phyloP scores from a whole-genome alignment of 2,888 invertebrate genomes.

The Scaptomyza cyrtandrae region DNA sequence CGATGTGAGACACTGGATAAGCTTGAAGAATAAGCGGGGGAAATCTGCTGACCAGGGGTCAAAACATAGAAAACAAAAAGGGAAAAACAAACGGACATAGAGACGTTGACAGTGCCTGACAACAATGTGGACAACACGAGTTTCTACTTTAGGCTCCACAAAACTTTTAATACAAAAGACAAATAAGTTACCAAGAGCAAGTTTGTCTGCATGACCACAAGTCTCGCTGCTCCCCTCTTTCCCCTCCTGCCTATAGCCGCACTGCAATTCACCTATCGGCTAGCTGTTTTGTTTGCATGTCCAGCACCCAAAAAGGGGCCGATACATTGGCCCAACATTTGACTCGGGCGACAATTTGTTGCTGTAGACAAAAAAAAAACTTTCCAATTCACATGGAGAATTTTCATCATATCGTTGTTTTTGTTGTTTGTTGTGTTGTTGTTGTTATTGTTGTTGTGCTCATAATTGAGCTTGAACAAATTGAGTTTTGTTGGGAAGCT shows the following conservation, averaged over 20 bases:
- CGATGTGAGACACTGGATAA: neutral
- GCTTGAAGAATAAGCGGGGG: too few species aligned
- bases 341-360: slow-evolving; percentile 56
- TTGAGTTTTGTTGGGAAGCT: slow-evolving; percentile 33
- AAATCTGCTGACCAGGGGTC: neutral
- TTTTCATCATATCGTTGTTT: slow-evolving; percentile 13
- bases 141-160: slow-evolving; percentile 72
- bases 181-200: slow-evolving; percentile 55
- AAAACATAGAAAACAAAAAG: slow-evolving; percentile 2
- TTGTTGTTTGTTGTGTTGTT: slow-evolving; percentile 2
- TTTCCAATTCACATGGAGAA: slow-evolving; percentile 56
- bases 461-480: slow-evolving; percentile 61
- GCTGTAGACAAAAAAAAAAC: slow-evolving; percentile 41
- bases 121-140: slow-evolving; percentile 66
- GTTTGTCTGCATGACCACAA: slow-evolving; percentile 43
- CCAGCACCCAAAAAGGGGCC: slow-evolving; percentile 48
- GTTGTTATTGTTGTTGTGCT: slow-evolving; percentile 33
- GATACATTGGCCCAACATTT: slow-evolving; percentile 48
- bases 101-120: slow-evolving; percentile 58
- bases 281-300: slow-evolving; percentile 26
- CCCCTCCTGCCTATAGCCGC: neutral
- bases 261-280: slow-evolving; percentile 14
- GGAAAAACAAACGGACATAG: slow-evolving; percentile 30
- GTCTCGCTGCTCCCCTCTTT: neutral
- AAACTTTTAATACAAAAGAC: slow-evolving; percentile 71